A percentile compares a stretch with the other conserved stretches of the same genome.
These are phyloP conservation scores for Hoplias malabaricus DNA, from an alignment of 2,113 vertebrate genomes.

Conservation along the genomic window DNA sequence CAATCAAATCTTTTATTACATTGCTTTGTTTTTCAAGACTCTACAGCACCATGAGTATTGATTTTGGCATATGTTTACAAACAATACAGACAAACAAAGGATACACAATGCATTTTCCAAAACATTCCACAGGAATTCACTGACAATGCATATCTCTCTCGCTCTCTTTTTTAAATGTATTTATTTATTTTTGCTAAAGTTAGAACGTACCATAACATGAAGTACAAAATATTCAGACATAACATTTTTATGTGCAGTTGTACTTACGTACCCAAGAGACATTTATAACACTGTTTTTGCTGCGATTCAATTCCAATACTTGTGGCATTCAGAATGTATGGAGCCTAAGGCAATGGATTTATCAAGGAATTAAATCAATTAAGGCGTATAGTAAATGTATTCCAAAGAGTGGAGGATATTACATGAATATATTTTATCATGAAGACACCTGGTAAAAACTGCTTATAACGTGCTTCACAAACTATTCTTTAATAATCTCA, in stretches of 20 bases:
- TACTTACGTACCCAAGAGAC: conserved; percentile 5
- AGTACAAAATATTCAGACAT: not conserved
- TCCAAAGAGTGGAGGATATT: not conserved
- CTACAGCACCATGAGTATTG: conserved; percentile 1
- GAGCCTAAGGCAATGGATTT: not conserved
- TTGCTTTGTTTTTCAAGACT: not conserved
- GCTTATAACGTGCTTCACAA: not conserved
- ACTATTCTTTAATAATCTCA: not conserved
- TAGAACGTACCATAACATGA: not conserved
- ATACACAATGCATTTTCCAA: not conserved
- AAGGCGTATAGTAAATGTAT: not conserved
- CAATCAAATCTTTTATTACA: not conserved
- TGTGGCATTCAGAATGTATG: not conserved
- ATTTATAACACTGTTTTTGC: not conserved
- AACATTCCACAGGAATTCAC: conserved; percentile 28
- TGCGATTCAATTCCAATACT: not conserved
- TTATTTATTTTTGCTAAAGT: no score
- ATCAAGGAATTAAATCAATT: not conserved
- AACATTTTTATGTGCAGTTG: conserved; percentile 27
- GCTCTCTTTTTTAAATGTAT: not conserved
- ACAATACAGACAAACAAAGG: no score
- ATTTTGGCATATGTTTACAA: conserved; percentile 41
- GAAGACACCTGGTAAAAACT: conserved; percentile 4
- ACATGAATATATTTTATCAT: not conserved
- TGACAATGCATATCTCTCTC: not conserved